Evolutionary conservation across 2,888 invertebrate species (phyloP).

Genomic region (Papilio elwesi): DNA sequence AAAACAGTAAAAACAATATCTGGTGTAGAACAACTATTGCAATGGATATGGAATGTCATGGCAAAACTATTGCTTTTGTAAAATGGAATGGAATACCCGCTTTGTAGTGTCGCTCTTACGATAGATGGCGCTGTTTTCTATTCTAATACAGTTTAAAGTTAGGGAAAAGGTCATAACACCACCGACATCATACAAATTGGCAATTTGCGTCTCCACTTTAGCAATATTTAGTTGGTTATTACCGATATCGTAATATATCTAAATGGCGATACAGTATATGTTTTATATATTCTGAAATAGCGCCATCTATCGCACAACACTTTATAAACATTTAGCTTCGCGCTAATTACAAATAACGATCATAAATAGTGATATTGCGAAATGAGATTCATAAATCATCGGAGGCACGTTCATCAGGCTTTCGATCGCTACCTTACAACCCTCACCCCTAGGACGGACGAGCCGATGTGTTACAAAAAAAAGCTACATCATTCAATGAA

Average conservation of each 20-base stretch:
- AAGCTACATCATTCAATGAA: constrained; percentile 38
- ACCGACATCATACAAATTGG: no score
- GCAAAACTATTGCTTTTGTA: constrained; percentile 48
- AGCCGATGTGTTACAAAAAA: constrained; percentile 58
- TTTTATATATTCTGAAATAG: not conserved
- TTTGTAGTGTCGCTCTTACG: constrained; percentile 43
- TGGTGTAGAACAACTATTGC: constrained; percentile 69
- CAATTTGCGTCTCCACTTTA: no score
- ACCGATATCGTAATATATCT: no score
- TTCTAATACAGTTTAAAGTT: not conserved
- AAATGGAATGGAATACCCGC: constrained; percentile 69
- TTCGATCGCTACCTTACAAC: constrained; percentile 52
- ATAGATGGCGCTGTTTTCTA: constrained; percentile 19
- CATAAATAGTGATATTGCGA: constrained; percentile 54
- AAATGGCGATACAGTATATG: no score
- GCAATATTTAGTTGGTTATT: no score
- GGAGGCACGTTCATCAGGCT: constrained; percentile 79
- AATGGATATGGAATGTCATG: constrained; percentile 72
- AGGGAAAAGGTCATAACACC: no score
- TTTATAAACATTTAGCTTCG: not conserved
- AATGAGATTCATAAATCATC: constrained; percentile 64
- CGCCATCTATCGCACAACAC: constrained; percentile 44
- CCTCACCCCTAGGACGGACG: constrained; percentile 76
- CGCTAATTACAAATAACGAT: constrained; percentile 41
- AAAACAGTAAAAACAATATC: constrained; percentile 54